Conservation (phyloP, 2,888 invertebrate genomes). For the Drosophila meridiana region DNA sequence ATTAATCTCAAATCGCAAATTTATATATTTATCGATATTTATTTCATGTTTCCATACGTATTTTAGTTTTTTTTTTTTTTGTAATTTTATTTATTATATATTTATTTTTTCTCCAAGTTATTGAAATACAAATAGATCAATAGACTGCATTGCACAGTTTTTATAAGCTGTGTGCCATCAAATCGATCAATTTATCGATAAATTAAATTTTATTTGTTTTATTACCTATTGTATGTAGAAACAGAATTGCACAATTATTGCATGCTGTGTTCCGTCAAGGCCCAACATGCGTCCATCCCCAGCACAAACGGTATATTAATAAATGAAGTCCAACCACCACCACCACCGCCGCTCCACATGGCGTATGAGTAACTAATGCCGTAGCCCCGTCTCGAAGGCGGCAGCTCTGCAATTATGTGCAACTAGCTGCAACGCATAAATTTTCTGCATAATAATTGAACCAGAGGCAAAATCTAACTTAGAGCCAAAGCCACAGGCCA, state of each 20-base stretch:
- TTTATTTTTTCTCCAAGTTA: too few species aligned
- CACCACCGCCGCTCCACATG: constrained; percentile 10
- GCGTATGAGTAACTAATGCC: constrained; percentile 47
- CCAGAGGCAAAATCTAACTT: constrained; percentile 4
- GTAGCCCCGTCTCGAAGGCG: constrained; percentile 4
- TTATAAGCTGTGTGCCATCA: not conserved
- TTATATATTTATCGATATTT: not conserved
- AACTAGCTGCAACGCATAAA: constrained; percentile 73
- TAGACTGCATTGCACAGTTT: not conserved
- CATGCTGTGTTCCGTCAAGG: not conserved
- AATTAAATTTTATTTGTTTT: not conserved
- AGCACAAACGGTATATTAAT: constrained; percentile 59
- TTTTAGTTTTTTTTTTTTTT: too few species aligned
- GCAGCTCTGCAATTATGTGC: constrained; percentile 35
- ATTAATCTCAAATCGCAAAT: not conserved
- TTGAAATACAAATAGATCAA: not conserved
- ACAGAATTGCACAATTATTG: not conserved
- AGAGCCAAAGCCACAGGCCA: constrained; percentile 27
- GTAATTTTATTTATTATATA: too few species aligned
- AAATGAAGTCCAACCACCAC: constrained; percentile 12
- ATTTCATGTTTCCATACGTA: too few species aligned
- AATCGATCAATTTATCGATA: not conserved
- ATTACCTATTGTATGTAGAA: not conserved
- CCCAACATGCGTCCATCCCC: not conserved
- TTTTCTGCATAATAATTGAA: constrained; percentile 42